Evolutionary conservation across 1,140 invertebrate genomes (phyloP).

Genomic region (Eupeodes corollae): DNA sequence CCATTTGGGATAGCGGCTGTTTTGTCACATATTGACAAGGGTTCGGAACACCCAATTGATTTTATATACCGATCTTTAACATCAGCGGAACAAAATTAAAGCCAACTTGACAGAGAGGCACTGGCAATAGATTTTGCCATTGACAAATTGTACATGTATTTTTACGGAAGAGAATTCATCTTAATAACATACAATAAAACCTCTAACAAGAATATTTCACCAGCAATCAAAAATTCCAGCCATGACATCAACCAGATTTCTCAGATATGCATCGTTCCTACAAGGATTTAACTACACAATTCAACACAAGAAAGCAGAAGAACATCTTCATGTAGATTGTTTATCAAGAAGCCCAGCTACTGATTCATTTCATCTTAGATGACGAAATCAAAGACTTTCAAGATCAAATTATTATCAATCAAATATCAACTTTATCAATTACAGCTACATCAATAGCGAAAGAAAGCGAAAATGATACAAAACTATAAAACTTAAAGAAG

Average conservation of each 20-base stretch:
- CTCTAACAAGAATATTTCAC: slow-evolving; percentile 2
- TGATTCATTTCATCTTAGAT: background rate
- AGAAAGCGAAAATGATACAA: background rate
- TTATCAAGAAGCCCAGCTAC: background rate
- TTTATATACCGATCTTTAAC: background rate
- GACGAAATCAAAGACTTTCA: background rate
- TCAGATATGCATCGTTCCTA: slow-evolving; percentile 4
- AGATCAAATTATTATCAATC: background rate
- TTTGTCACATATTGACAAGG: slow-evolving; percentile 19
- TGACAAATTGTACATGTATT: slow-evolving; percentile 42
- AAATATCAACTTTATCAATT: background rate
- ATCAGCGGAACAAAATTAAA: background rate
- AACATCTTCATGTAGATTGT: slow-evolving; percentile 1
- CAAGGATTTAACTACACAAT: slow-evolving; percentile 8
- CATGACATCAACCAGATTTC: slow-evolving; percentile 3
- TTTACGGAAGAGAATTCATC: slow-evolving; percentile 2
- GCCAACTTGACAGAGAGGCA: slow-evolving; percentile 33
- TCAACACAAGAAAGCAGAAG: slow-evolving; percentile 3
- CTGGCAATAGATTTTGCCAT: slow-evolving; percentile 41
- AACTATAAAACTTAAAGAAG: background rate
- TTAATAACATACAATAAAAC: background rate
- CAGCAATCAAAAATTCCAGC: background rate
- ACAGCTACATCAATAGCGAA: background rate
- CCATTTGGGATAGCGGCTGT: slow-evolving; percentile 12
- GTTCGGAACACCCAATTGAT: slow-evolving; percentile 10